A percentile compares a stretch with the other conserved stretches of the same genome.
phyloP scores from a whole-genome alignment of 2,113 vertebrate genomes.

The Cryptotis parvus region DNA sequence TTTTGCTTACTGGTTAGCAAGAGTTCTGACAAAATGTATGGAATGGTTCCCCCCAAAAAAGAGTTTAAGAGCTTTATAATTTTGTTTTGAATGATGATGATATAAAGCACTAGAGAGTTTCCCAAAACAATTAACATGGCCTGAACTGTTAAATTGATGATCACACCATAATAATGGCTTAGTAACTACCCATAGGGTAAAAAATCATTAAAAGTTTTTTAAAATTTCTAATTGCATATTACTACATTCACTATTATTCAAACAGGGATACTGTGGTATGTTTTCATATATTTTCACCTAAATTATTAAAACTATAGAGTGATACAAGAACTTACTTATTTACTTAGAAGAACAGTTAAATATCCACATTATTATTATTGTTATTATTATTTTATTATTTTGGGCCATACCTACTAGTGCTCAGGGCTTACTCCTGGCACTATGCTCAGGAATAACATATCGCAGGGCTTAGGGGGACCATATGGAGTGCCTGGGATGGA shows the following conservation, averaged over 20 bases:
- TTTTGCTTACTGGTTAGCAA: constrained; percentile 69
- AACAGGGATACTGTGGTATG: constrained; percentile 59
- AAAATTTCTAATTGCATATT: constrained; percentile 48
- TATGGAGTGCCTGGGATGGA: no score
- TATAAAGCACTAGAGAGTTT: constrained; percentile 62
- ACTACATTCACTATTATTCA: constrained; percentile 41
- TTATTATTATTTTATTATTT: no score
- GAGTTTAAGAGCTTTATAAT: constrained; percentile 18
- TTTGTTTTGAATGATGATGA: constrained; percentile 75
- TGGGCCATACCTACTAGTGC: no score
- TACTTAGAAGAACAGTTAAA: constrained; percentile 6
- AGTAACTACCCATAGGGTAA: constrained; percentile 28
- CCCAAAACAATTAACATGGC: constrained; percentile 75
- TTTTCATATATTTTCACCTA: constrained; percentile 58
- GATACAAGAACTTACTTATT: neutral
- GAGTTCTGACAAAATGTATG: constrained; percentile 76
- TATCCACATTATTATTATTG: neutral
- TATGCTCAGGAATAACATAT: no score
- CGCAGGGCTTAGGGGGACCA: no score
- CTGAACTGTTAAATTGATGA: constrained; percentile 63
- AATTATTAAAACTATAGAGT: constrained; percentile 69
- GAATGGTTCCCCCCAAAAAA: constrained; percentile 79
- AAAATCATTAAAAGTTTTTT: constrained; percentile 26
- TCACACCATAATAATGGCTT: constrained; percentile 30
- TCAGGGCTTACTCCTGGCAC: no score